Evolutionary conservation across 92 coral and sea anemone species (phyloP).

Genomic region (Epizoanthus ramosus): DNA sequence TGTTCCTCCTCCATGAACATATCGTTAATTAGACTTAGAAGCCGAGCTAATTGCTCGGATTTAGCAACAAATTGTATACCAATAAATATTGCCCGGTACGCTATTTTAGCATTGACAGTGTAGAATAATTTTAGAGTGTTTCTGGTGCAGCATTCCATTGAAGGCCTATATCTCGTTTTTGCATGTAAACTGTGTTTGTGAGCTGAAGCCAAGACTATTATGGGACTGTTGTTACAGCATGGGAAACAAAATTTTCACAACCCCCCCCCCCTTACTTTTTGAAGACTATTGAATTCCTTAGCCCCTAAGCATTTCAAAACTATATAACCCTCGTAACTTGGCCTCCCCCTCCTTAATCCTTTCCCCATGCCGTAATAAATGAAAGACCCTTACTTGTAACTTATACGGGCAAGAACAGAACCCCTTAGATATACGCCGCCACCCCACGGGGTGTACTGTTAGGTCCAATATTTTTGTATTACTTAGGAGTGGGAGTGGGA

Average conservation of each 20-base stretch:
- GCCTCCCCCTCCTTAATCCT: no score
- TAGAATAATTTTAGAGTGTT: not conserved
- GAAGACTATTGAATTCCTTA: no score
- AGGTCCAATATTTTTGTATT: conserved; percentile 9
- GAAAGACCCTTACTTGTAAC: no score
- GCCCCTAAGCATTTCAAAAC: no score
- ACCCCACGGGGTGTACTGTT: not conserved
- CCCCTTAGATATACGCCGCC: not conserved
- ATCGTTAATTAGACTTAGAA: conserved; percentile 9
- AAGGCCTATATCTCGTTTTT: conserved; percentile 9
- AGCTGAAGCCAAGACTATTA: not conserved
- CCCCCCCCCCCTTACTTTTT: no score
- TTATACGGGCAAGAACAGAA: no score
- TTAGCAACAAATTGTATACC: conserved; percentile 2
- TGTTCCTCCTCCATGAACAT: conserved; percentile 16
- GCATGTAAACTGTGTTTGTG: not conserved
- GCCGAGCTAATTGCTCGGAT: not conserved
- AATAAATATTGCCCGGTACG: not conserved
- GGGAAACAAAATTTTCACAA: no score
- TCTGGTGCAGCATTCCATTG: not conserved
- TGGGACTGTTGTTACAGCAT: no score
- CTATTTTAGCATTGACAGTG: not conserved
- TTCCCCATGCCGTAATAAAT: no score
- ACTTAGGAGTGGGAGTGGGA: conserved; percentile 4
- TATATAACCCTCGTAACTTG: no score